A percentile compares a stretch with the other conserved stretches of the same genome.
phyloP scores from a whole-genome alignment of 2,113 vertebrate genomes.

The Suncus etruscus region DNA sequence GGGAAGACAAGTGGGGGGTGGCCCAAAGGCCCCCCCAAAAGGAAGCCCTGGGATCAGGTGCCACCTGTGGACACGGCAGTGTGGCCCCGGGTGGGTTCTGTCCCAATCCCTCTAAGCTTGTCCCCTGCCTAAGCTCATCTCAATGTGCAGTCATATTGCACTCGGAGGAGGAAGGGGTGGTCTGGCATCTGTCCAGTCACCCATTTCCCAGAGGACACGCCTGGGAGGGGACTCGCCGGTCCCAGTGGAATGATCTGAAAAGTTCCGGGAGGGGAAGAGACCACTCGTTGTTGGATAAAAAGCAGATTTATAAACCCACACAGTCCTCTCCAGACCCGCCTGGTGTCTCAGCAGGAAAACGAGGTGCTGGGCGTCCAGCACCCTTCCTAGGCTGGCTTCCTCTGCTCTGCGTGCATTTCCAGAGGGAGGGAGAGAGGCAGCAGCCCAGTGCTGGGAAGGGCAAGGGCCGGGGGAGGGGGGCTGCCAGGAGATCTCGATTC shows the following conservation, averaged over 20 bases:
- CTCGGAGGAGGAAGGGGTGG: rapidly evolving
- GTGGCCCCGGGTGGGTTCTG: too few relatives aligned
- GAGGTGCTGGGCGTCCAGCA: not conserved
- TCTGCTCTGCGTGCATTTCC: not conserved
- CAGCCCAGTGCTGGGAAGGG: not conserved
- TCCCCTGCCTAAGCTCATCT: not conserved
- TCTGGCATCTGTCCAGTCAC: not conserved
- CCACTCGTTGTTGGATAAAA: conserved; percentile 71
- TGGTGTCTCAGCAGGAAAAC: conserved; percentile 50
- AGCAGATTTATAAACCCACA: conserved; percentile 78
- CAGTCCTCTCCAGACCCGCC: conserved; percentile 60
- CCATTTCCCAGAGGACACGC: not conserved
- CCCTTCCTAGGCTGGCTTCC: not conserved
- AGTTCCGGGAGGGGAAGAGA: conserved; percentile 64
- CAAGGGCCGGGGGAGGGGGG: too few relatives aligned
- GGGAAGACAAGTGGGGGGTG: too few relatives aligned
- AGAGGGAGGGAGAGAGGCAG: not conserved
- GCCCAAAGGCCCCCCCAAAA: not conserved
- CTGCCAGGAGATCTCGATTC: conserved; percentile 49
- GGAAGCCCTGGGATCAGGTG: too few relatives aligned
- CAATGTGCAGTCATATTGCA: not conserved
- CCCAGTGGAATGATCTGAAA: conserved; percentile 52
- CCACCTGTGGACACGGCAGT: too few relatives aligned
- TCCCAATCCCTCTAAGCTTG: not conserved
- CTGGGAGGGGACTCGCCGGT: not conserved